Conservation (phyloP, 2,113 vertebrate species). For the Rhea americana region DNA sequence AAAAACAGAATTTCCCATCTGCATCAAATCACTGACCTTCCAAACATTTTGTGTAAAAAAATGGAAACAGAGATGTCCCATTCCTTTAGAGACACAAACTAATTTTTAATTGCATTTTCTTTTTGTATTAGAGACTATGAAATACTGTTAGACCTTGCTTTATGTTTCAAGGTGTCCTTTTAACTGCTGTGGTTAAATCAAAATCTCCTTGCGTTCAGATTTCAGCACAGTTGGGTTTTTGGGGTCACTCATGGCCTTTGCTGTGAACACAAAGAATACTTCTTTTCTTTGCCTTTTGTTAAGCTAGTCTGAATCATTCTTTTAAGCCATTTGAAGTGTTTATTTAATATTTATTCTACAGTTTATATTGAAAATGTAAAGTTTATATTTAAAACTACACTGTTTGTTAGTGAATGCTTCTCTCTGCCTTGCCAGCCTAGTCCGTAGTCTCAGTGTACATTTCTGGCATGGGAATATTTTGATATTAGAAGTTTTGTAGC, state of each 20-base stretch:
- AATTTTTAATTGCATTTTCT: conserved; percentile 39
- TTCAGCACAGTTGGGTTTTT: conserved; percentile 40
- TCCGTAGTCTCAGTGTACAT: conserved; percentile 55
- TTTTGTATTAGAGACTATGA: background rate
- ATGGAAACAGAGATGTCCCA: background rate
- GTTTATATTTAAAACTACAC: conserved; percentile 57
- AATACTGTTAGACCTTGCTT: conserved; percentile 13
- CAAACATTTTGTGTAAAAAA: conserved; percentile 21
- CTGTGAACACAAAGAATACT: conserved; percentile 35
- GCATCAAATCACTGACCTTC: conserved; percentile 16
- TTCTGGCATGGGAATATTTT: conserved; percentile 68
- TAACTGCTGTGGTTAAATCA: conserved; percentile 40
- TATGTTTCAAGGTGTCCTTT: conserved; percentile 38
- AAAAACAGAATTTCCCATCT: background rate
- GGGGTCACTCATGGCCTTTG: conserved; percentile 37
- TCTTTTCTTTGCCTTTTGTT: conserved; percentile 32
- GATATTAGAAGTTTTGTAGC: conserved; percentile 59
- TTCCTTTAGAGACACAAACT: background rate
- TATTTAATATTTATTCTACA: conserved; percentile 63
- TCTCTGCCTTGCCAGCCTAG: conserved; percentile 52
- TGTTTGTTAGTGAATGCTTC: conserved; percentile 53
- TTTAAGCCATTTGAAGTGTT: conserved; percentile 44
- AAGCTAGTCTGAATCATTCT: background rate
- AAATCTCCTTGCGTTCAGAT: conserved; percentile 35
- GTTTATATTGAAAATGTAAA: conserved; percentile 61